Conservation (phyloP, 2,888 invertebrate species). For the Pseudoips prasinana region DNA sequence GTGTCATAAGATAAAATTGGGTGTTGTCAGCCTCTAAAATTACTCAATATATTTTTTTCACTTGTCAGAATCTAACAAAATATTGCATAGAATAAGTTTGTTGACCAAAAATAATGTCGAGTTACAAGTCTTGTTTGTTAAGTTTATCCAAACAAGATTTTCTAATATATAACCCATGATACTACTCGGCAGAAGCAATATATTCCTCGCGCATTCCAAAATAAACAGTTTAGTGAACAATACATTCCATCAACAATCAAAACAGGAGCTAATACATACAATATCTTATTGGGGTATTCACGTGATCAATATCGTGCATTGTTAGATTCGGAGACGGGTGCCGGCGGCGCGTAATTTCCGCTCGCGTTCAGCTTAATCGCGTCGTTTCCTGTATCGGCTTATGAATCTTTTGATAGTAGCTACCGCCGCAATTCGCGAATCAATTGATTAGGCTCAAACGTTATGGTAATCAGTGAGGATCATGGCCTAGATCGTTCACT, state of each 20-base stretch:
- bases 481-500: constrained; percentile 18
- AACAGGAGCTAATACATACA: constrained; percentile 18
- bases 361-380: constrained; percentile 34
- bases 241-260: constrained; percentile 23
- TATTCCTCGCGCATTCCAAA: neutral
- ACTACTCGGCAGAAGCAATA: too few species aligned
- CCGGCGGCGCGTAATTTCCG: constrained; percentile 36
- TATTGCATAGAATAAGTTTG: too few species aligned
- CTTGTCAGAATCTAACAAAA: too few species aligned
- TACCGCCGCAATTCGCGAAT: constrained; percentile 26
- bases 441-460: constrained; percentile 32
- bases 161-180: too few species aligned
- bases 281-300: constrained; percentile 15
- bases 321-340: constrained; percentile 37
- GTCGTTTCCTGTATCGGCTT: constrained; percentile 35
- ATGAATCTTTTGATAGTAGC: constrained; percentile 34
- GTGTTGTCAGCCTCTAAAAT: too few species aligned
- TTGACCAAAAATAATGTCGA: too few species aligned
- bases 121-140: too few species aligned
- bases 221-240: constrained; percentile 9
- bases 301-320: constrained; percentile 36
- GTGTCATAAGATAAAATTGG: too few species aligned
- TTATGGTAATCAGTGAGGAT: constrained; percentile 25
- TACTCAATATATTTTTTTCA: too few species aligned
- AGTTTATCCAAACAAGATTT: too few species aligned